Conservation (phyloP, 2,113 vertebrate species). For the Dipodomys ordii region DNA sequence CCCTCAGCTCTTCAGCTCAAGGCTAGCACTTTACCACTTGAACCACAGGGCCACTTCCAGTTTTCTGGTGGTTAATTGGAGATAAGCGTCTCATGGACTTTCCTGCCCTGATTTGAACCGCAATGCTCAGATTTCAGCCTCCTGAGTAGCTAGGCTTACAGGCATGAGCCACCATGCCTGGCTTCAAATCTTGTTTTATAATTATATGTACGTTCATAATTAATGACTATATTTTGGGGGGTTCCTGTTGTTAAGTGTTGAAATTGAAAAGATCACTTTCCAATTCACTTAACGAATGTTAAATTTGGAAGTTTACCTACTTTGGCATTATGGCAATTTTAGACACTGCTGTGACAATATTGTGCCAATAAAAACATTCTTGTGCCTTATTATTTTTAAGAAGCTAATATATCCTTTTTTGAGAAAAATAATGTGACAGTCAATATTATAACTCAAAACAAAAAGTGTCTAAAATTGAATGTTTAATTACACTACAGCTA, state of each 20-base stretch:
- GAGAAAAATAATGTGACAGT: not conserved
- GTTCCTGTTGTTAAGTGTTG: not conserved
- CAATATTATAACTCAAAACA: not conserved
- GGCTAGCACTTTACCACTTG: too few species aligned
- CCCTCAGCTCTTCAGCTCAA: too few species aligned
- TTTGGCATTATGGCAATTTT: not conserved
- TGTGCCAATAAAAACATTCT: not conserved
- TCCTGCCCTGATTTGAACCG: too few species aligned
- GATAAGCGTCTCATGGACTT: too few species aligned
- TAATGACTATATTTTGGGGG: not conserved
- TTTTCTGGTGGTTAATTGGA: too few species aligned
- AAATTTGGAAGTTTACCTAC: not conserved
- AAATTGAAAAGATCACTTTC: not conserved
- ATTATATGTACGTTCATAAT: not conserved
- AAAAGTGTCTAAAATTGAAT: not conserved
- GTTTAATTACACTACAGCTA: not conserved
- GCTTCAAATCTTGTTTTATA: not conserved
- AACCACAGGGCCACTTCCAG: too few species aligned
- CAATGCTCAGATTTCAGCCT: too few species aligned
- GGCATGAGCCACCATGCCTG: too few species aligned
- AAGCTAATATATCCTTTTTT: not conserved
- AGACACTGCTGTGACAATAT: not conserved
- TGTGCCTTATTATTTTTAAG: not conserved
- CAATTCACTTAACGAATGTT: not conserved
- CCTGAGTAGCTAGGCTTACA: too few species aligned